A percentile compares a stretch with the other conserved stretches of the same genome.
These are phyloP conservation scores for Aegithalos caudatus DNA, from an alignment of 2,113 vertebrate species.

Conservation along the genomic window DNA sequence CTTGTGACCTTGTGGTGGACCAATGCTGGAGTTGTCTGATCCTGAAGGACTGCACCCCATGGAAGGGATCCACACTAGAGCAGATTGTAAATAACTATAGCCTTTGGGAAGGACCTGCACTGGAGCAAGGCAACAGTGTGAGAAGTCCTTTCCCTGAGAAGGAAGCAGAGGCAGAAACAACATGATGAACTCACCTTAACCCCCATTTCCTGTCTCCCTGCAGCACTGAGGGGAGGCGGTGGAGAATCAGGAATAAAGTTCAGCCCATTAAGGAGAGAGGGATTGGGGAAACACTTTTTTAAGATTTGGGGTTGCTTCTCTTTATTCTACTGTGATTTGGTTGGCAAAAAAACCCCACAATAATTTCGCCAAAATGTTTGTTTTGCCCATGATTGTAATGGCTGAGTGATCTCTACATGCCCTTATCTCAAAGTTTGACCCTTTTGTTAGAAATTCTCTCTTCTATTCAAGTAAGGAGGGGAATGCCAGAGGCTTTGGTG, in stretches of 20 bases:
- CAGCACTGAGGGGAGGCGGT: background rate
- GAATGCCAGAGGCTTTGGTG: background rate
- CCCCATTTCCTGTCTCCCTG: accelerated
- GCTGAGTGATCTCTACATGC: background rate
- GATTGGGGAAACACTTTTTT: background rate
- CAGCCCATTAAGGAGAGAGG: background rate
- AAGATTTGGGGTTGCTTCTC: background rate
- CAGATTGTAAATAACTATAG: background rate
- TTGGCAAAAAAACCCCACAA: background rate
- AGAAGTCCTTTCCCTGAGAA: background rate
- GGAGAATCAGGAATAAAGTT: background rate
- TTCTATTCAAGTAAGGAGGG: background rate
- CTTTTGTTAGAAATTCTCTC: background rate
- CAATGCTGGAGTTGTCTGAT: background rate
- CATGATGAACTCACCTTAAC: accelerated
- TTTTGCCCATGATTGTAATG: background rate
- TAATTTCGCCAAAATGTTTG: accelerated
- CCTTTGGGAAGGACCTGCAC: background rate
- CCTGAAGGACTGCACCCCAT: background rate
- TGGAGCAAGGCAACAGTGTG: background rate
- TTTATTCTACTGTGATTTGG: background rate
- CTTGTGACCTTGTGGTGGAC: background rate
- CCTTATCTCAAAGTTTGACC: background rate
- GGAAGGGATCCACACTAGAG: background rate
- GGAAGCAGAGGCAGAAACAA: background rate